Base-by-base conservation (phyloP, 2,888 invertebrate genomes). In the Ophioninae sp. region DNA sequence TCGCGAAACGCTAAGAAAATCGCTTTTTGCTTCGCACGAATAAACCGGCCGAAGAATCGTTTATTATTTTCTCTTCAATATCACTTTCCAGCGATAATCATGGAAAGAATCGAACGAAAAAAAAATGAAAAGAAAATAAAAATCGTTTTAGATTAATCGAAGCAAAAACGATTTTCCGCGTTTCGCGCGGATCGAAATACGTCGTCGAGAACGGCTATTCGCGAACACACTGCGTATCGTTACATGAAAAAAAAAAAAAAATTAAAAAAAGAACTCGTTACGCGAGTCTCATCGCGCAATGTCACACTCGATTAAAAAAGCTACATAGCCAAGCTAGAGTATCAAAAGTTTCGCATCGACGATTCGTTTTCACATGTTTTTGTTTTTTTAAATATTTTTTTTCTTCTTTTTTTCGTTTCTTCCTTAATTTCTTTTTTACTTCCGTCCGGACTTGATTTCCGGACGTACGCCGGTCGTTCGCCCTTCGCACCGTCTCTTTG, bases 401-500 rank as follows among this genome's bases (percentile, higher is more conserved):
- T 30, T 30, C 3, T 30, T 30, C 30, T 30, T 30, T 30, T 30
- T 30, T 30, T 30, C 30, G 30, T 30, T 44, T 22, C 17, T 64
- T 74, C 51, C 7, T 59, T 64, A 30, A 30, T 30, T 30, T 30
- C 30, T 72, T 51, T 51, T 51, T 51, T 51, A 17, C 5, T 17
- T 51, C 6, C 13, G 65, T 30, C 69, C 75, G 79, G 79, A 58
- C 82, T 44, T 44, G 67, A 13, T 13, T 59, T 44, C 7, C n/a
- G 22, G 59, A 65, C 72, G 61, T 73, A 68, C 76, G 72, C 61
- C 67, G 39, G 58, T 72, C 23, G 22, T 22, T 64, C 65, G 22
- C 67, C 58, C 51, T 51, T 51, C 69, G 69, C 58, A 71, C 65
- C 77, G 75, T 79, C 77, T 85, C 85, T 83, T 83, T 83, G 85